A percentile compares a stretch with the other conserved stretches of the same genome.
These are phyloP conservation scores for Siphlonurus alternatus DNA, from an alignment of 2,888 invertebrate genomes.

Conservation along the genomic window DNA sequence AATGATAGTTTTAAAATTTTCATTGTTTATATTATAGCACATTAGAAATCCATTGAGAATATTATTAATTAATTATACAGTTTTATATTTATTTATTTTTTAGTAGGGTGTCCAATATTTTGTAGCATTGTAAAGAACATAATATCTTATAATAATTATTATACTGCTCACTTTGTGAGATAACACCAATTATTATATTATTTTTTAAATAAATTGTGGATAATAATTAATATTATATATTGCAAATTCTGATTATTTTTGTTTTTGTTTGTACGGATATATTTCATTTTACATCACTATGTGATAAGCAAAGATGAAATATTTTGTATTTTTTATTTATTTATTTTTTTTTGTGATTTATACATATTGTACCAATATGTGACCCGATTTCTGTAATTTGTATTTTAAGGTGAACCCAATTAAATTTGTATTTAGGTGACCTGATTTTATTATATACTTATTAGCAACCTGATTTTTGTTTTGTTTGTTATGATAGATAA, in stretches of 20 bases:
- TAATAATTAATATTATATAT: neutral
- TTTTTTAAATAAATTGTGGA: neutral
- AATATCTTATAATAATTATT: neutral
- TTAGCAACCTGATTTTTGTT: neutral
- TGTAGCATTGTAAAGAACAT: neutral
- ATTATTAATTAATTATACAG: too few relatives aligned
- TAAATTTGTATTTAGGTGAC: neutral
- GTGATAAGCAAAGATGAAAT: neutral
- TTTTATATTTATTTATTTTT: too few relatives aligned
- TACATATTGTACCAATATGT: neutral
- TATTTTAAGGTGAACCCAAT: neutral
- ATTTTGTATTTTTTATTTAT: neutral
- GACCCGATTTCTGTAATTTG: neutral
- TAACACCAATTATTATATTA: neutral
- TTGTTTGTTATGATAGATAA: neutral
- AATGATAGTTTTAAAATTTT: too few relatives aligned
- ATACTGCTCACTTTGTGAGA: neutral
- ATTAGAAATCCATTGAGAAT: too few relatives aligned
- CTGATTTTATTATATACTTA: neutral
- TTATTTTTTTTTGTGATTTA: neutral
- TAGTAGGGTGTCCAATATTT: neutral
- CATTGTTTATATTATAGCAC: too few relatives aligned
- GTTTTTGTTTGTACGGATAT: neutral
- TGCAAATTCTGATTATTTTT: neutral
- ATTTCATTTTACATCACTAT: neutral